A percentile compares a stretch with the other conserved stretches of the same genome.
Evolutionary conservation across 1,140 invertebrate genomes (phyloP).

Genomic region (Zaprionus gabonicus): DNA sequence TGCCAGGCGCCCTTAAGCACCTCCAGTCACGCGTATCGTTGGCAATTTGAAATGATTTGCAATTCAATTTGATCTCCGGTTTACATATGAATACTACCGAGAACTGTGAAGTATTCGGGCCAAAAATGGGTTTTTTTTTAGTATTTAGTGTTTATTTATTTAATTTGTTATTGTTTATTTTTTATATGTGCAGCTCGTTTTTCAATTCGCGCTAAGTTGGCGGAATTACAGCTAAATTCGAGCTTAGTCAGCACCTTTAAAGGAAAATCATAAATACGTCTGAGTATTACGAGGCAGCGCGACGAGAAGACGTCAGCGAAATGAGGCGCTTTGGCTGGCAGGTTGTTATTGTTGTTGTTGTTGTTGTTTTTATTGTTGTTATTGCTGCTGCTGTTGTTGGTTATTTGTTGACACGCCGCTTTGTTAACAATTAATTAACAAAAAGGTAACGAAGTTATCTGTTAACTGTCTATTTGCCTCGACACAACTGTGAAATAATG

Average conservation of each 20-base stretch:
- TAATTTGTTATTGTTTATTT: neutral
- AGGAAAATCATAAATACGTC: conserved; percentile 40
- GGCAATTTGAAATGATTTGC: conserved; percentile 61
- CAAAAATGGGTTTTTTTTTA: conserved; percentile 45
- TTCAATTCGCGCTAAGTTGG: conserved; percentile 61
- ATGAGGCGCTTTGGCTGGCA: conserved; percentile 32
- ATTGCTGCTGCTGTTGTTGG: conserved; percentile 14
- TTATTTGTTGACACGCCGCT: conserved; percentile 60
- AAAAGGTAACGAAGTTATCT: conserved; percentile 30
- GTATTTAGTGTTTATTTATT: conserved; percentile 4
- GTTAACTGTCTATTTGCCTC: conserved; percentile 56
- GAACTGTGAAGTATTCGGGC: conserved; percentile 36
- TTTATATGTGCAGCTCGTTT: conserved; percentile 11
- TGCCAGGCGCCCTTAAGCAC: neutral
- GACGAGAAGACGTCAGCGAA: conserved; percentile 47
- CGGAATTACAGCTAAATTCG: conserved; percentile 65
- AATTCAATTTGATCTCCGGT: conserved; percentile 54
- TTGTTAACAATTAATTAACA: conserved; percentile 78
- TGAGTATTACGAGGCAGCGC: conserved; percentile 22
- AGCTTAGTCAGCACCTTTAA: conserved; percentile 66
- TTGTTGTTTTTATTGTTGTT: neutral
- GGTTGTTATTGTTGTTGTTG: conserved; percentile 6
- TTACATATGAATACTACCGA: conserved; percentile 35
- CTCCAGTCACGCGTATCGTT: conserved; percentile 28
- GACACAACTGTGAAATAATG: conserved; percentile 23